Evolutionary conservation across 2,888 invertebrate genomes (phyloP).

Genomic region (Stenurella melanura): DNA sequence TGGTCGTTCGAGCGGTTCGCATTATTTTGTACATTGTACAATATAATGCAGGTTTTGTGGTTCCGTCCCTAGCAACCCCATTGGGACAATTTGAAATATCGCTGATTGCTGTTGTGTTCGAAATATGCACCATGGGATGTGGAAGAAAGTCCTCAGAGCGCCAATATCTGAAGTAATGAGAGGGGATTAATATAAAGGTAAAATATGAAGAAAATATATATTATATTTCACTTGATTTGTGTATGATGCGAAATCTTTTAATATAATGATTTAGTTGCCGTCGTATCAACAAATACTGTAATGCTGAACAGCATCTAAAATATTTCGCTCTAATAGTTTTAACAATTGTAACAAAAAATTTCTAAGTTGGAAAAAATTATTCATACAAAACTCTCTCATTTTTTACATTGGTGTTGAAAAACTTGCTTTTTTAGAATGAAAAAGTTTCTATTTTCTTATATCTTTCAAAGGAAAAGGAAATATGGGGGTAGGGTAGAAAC

Average conservation of each 20-base stretch:
- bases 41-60: not conserved
- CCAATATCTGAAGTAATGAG: not conserved
- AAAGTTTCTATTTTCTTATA: no score
- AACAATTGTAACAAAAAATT: no score
- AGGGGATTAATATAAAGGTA: not conserved
- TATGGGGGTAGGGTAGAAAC: no score
- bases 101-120: not conserved
- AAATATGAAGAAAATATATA: not conserved
- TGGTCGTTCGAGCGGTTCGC: not conserved
- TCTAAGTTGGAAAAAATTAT: no score
- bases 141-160: not conserved
- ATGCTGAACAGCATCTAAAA: no score
- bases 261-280: not conserved
- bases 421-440: no score
- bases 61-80: not conserved
- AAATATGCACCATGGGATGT: not conserved
- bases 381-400: no score
- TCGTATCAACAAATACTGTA: not conserved
- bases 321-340: no score
- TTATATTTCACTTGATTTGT: not conserved
- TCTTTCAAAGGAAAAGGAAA: no score
- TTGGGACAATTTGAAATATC: not conserved
- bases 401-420: no score
- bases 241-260: not conserved
- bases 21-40: no score